Percentiles rank a stretch among this genome's conserved stretches.
phyloP scores from a whole-genome alignment of 2,113 vertebrate genomes.

The Nycticorax nycticorax region DNA sequence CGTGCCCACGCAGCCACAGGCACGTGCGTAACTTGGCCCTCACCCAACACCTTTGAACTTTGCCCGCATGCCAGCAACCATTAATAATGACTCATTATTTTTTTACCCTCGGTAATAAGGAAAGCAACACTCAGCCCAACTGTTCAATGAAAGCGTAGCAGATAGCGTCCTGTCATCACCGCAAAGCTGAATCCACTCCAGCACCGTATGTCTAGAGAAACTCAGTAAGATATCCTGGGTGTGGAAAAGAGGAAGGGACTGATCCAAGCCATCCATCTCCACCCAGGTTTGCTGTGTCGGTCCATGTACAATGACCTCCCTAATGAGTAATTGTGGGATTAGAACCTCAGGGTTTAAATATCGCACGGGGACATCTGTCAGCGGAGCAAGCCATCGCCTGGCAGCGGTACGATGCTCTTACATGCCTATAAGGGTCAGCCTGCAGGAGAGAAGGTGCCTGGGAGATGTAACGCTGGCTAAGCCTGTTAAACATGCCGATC shows the following conservation, averaged over 20 bases:
- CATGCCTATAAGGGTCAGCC: neutral
- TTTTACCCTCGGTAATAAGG: neutral
- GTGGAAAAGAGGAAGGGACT: neutral
- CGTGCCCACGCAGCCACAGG: neutral
- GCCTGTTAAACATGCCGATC: neutral
- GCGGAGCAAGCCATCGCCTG: neutral
- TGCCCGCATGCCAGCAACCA: neutral
- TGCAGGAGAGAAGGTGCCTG: neutral
- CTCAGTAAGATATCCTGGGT: neutral
- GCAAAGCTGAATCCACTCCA: neutral
- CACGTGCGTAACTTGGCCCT: neutral
- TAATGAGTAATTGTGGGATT: neutral
- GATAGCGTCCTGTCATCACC: neutral
- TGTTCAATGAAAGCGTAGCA: neutral
- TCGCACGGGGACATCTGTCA: neutral
- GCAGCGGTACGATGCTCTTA: neutral
- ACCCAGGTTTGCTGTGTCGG: neutral
- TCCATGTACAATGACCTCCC: neutral
- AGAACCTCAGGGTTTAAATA: neutral
- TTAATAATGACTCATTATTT: neutral
- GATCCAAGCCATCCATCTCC: neutral
- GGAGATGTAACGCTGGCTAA: neutral
- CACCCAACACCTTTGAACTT: neutral
- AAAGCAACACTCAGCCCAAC: neutral
- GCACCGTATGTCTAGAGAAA: neutral